These are phyloP conservation scores for silkworm (Bombyx mori) DNA, from an alignment of 1,140 invertebrate genomes.

Conservation along the genomic window DNA sequence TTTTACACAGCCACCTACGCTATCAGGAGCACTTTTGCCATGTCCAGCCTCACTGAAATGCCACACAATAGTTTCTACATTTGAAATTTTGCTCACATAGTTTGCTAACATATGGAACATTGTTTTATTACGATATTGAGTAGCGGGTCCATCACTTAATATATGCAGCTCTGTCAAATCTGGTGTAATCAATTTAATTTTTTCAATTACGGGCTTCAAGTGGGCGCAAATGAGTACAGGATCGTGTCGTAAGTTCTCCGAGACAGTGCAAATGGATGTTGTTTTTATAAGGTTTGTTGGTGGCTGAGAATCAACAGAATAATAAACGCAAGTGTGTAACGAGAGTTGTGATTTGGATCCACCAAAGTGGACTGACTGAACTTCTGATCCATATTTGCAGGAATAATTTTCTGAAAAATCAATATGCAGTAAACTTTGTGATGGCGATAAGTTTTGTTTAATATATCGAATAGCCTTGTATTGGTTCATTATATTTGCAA, in stretches of 20 bases:
- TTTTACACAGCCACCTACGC: conserved; percentile 13
- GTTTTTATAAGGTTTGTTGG: background rate
- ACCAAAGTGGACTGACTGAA: conserved; percentile 21
- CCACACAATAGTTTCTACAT: conserved; percentile 10
- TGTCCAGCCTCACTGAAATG: conserved; percentile 15
- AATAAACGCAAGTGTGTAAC: conserved; percentile 18
- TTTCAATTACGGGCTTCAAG: background rate
- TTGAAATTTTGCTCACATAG: conserved; percentile 9
- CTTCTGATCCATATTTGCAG: conserved; percentile 17
- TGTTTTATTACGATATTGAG: conserved; percentile 16
- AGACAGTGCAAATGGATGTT: background rate
- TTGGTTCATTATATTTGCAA: conserved; percentile 13
- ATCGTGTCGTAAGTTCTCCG: background rate
- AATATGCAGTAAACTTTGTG: conserved; percentile 15
- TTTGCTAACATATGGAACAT: conserved; percentile 11
- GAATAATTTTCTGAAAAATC: no score
- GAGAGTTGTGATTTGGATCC: conserved; percentile 16
- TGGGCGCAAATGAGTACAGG: conserved; percentile 4
- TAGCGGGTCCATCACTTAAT: conserved; percentile 19
- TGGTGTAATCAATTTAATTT: conserved; percentile 3
- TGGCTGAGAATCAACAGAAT: conserved; percentile 1
- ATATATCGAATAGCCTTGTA: conserved; percentile 7
- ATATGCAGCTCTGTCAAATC: conserved; percentile 16
- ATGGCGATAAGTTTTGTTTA: conserved; percentile 12
- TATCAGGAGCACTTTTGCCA: conserved; percentile 19